Evolutionary conservation across 2,113 vertebrate species (phyloP), one percentile per base, ranked within the genome.

Genomic region (Thermophis baileyi): DNA sequence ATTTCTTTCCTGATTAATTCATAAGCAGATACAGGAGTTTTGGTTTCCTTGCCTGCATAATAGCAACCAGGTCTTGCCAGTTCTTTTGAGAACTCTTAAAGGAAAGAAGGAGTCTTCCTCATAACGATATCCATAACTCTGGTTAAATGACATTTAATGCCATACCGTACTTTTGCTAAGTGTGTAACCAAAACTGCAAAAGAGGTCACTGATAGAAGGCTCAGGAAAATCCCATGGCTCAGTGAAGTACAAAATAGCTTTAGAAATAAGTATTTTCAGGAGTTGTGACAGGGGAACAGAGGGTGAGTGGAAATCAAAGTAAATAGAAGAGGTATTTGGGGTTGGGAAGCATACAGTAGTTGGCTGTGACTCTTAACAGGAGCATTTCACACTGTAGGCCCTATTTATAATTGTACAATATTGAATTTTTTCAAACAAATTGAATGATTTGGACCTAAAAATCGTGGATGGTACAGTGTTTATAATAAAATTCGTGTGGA

Each of bases 1-100:
- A 35, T 74, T 74, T 2, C 8, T n/a, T 89, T 50, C 91, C 89
- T 11, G 16, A 30, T 10, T 89, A 20, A 5, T 46, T 5, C 18
- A 35, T 14, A 91, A 24, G 12, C 30, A 93, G 86, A 25, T 93
- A 7, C 55, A 60, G 8, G 44, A 92, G 88, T 92, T 89, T 74
- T n/a, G 44, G 46, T 0, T 85, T 4, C 1, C 90, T 24, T 93
- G 0, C 90, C 1, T 74, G 91, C 60, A n/a, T 69, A 24, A 88
- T 88, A 40, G 16, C 14, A 35, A 35, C 69, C 1, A 35, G 16
- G 14, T 14, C 20, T 25, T 54, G 40, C 87, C 49, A 55, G 22
- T 44, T 55, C 9, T 89, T 89, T 57, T 44, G 53, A 57, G 88
- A 35, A 89, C 22, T 40, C 11, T 87, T 87, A 16, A 47, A 46